Conservation (phyloP, 1,140 invertebrate genomes). For the Nixonia krombeini region DNA sequence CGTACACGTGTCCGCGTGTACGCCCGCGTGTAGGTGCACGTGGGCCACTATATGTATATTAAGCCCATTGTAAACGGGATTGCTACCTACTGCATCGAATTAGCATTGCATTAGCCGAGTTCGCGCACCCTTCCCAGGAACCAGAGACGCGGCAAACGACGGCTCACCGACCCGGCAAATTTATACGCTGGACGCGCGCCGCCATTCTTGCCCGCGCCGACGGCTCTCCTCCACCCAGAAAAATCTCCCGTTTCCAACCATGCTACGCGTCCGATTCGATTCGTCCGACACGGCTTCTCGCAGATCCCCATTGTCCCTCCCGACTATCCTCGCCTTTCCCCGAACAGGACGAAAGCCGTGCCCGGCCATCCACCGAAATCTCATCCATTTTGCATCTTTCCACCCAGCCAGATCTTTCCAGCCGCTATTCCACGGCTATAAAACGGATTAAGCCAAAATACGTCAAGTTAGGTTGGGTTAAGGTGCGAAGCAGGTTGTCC, state of each 20-base stretch:
- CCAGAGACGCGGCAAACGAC: constrained; percentile 10
- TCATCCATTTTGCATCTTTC: too few relatives aligned
- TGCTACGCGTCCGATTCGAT: not conserved
- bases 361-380: too few relatives aligned
- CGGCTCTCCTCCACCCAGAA: too few relatives aligned
- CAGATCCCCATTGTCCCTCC: too few relatives aligned
- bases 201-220: too few relatives aligned
- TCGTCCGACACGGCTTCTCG: not conserved
- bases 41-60: constrained; percentile 33
- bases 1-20: constrained; percentile 8
- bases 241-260: not conserved
- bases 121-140: constrained; percentile 21
- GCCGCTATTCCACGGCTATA: too few relatives aligned
- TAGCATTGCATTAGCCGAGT: constrained; percentile 41
- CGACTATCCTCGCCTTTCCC: too few relatives aligned
- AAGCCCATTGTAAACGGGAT: constrained; percentile 35
- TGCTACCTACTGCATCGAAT: constrained; percentile 39
- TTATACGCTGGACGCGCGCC: constrained; percentile 14
- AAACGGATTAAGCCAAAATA: too few relatives aligned
- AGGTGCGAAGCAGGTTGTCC: too few relatives aligned
- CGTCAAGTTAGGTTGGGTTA: too few relatives aligned
- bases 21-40: constrained; percentile 28
- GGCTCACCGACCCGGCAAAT: constrained; percentile 6
- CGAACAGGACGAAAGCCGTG: too few relatives aligned
- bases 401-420: too few relatives aligned